Conservation (phyloP, 2,888 invertebrate genomes). For the Epinotia nisella region DNA sequence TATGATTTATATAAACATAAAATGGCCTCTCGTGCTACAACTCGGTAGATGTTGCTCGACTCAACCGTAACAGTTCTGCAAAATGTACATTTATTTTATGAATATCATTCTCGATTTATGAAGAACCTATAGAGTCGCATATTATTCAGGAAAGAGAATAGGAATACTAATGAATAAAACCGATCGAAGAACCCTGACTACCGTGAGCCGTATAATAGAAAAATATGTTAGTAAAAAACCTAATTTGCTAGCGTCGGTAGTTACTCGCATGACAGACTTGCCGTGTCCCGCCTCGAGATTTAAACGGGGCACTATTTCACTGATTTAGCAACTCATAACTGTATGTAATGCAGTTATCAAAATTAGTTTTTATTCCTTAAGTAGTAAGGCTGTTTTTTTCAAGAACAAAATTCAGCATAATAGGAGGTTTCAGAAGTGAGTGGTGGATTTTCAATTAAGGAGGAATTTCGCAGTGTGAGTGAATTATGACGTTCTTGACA, state of each 20-base stretch:
- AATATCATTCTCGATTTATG: too few relatives aligned
- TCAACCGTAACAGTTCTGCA: not conserved
- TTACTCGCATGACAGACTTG: slow-evolving; percentile 52
- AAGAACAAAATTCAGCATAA: slow-evolving; percentile 27
- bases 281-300: slow-evolving; percentile 38
- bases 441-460: slow-evolving; percentile 50
- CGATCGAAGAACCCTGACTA: slow-evolving; percentile 29
- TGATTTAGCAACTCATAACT: slow-evolving; percentile 12
- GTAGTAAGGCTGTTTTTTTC: slow-evolving; percentile 13
- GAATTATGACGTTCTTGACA: slow-evolving; percentile 40
- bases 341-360: not conserved
- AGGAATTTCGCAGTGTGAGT: slow-evolving; percentile 46
- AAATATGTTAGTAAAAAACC: slow-evolving; percentile 49
- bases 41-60: not conserved
- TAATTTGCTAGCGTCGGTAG: slow-evolving; percentile 50
- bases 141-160: not conserved
- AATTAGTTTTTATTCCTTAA: not conserved
- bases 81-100: not conserved
- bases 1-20: not conserved
- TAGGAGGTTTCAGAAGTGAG: slow-evolving; percentile 3
- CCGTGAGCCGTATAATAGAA: slow-evolving; percentile 46
- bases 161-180: slow-evolving; percentile 6
- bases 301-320: slow-evolving; percentile 32
- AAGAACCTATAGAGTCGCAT: not conserved
- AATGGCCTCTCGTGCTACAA: not conserved